These are phyloP conservation scores for Acanthurus leucopareius DNA, from an alignment of 2,797 vertebrate genomes.

Conservation along the genomic window DNA sequence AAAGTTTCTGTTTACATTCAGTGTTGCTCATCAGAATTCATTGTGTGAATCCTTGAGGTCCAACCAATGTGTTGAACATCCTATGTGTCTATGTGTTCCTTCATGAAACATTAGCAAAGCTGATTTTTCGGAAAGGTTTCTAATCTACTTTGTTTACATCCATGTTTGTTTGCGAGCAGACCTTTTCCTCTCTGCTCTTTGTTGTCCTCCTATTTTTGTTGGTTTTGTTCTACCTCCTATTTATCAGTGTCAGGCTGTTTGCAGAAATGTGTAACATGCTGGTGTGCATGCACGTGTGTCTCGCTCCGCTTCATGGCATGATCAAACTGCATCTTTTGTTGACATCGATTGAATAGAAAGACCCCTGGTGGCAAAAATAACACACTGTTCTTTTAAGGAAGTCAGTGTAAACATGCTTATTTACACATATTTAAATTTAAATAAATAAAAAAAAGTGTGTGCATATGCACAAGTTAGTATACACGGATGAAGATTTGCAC, in stretches of 20 bases:
- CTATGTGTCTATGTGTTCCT: background rate
- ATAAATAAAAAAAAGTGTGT: background rate
- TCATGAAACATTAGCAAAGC: background rate
- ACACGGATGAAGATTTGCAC: background rate
- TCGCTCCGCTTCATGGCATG: too few relatives aligned
- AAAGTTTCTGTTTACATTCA: slow-evolving; percentile 12
- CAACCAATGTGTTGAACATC: background rate
- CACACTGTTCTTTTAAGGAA: background rate
- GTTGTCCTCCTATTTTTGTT: too few relatives aligned
- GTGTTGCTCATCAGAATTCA: background rate
- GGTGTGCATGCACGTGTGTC: too few relatives aligned
- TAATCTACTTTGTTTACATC: background rate
- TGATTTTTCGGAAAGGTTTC: background rate
- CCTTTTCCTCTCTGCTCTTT: too few relatives aligned
- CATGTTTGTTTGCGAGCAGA: background rate
- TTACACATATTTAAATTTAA: background rate
- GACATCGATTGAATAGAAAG: too few relatives aligned
- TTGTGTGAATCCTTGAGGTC: slow-evolving; percentile 5
- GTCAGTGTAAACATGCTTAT: background rate
- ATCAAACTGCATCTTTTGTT: too few relatives aligned
- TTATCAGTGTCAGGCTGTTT: background rate
- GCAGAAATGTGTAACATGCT: background rate
- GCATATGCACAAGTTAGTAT: background rate
- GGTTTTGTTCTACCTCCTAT: background rate
- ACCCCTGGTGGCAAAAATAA: too few relatives aligned